Percentiles rank a stretch among this genome's conserved stretches.
Conservation (phyloP, 30 jellyfish, hydroid and myxozoan genomes). For the Phacellophora camtschatica region DNA sequence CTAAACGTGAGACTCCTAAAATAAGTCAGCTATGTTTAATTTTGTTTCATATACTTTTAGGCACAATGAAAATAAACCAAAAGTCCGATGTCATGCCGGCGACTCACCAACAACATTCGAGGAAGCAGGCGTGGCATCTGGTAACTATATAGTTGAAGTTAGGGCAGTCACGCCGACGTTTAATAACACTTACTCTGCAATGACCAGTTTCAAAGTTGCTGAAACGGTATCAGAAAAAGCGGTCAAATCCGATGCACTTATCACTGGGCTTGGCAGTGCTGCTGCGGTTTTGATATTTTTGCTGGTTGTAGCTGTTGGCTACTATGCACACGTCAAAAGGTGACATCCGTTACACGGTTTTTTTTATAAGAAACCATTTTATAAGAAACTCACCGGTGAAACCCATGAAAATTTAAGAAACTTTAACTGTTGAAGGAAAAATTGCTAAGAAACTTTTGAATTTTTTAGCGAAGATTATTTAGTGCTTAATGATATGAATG, state of each 20-base stretch:
- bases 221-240: neutral
- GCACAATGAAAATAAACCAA: constrained; percentile 48
- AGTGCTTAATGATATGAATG: too few relatives aligned
- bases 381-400: too few relatives aligned
- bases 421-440: too few relatives aligned
- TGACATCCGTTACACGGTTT: neutral
- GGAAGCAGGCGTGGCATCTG: constrained; percentile 75
- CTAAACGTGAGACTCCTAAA: too few relatives aligned
- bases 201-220: constrained; percentile 36
- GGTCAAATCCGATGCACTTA: constrained; percentile 11
- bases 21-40: too few relatives aligned
- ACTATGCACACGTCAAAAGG: constrained; percentile 69
- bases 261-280: constrained; percentile 69
- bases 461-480: too few relatives aligned
- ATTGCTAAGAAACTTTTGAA: too few relatives aligned
- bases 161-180: constrained; percentile 94
- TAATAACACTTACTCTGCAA: constrained; percentile 80
- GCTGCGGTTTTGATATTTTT: constrained; percentile 58
- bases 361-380: neutral
- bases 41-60: neutral
- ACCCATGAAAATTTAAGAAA: too few relatives aligned
- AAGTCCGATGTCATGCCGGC: constrained; percentile 68
- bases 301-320: constrained; percentile 55
- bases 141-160: constrained; percentile 63
- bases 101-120: constrained; percentile 51